Base-by-base conservation (phyloP, 2,888 invertebrate genomes). In the Thalpophila matura region DNA sequence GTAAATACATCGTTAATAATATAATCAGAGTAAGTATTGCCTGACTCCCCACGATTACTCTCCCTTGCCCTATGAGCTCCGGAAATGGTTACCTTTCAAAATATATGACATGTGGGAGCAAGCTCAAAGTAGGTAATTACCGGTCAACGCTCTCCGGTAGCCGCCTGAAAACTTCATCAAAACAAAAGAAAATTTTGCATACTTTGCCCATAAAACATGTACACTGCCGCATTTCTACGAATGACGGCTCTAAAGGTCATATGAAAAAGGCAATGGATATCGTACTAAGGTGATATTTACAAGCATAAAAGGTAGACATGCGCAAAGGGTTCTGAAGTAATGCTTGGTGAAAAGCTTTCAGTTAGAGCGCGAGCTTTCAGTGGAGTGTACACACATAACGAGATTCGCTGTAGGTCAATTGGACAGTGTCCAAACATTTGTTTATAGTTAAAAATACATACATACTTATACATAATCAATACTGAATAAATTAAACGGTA, bases 331-430 rank as follows among this genome's bases (percentile, higher is more conserved):
- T 62, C 67, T 63, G 45, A 69, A 75, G 70, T 67, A 63, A 69
- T 77, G 79, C 74, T 85, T 81, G 79, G 81, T 84, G 80, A 87
- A 89, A 89, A 85, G 74, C 86, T 82, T 85, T 86, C 84, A 89
- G 89, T 89, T 73, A 70, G 51, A 79, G 46, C 60, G 78, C 75
- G 75, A 76, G 79, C 82, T 81, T 86, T 74, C 75, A 54, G 60
- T 67, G 64, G 46, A 50, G 74, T 79, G 74, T 62, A 69, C 78
- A 67, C 68, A 46, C 24, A 42, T 12, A 20, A 43, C 22, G 6
- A 20, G 33, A 37, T 18, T 10, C 42, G 5, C 24, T 45, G 9
- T 7, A 6, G n/a, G 46, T 2, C 27, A 22, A 12, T 46, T 35
- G 16, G 33, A 53, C 27, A 1, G 6, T 10, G 6, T 26, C 24